phyloP scores from a whole-genome alignment of 2,113 vertebrate species.

The Eubucco bourcierii region DNA sequence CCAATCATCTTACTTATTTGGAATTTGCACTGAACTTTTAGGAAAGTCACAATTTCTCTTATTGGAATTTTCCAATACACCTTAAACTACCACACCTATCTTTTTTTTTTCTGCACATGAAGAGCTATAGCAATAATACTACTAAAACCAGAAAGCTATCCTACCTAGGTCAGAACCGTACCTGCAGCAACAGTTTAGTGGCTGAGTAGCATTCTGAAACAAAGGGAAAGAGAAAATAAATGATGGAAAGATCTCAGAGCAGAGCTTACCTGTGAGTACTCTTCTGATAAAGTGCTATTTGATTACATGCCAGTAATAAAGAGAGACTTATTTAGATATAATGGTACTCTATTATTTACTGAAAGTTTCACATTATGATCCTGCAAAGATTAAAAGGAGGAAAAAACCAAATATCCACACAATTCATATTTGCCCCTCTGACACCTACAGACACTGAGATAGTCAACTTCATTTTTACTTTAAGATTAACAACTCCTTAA shows the following conservation, averaged over 20 bases:
- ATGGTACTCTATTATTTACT: background rate
- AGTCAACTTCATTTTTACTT: background rate
- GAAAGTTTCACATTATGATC: background rate
- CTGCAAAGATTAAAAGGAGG: background rate
- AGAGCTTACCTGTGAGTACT: background rate
- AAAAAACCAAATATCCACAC: background rate
- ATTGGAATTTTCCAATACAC: too few species aligned
- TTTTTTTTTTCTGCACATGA: background rate
- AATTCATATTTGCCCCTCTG: background rate
- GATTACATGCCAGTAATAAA: background rate
- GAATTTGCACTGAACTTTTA: too few species aligned
- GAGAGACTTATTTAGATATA: background rate
- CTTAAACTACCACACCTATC: too few species aligned
- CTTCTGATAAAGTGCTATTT: background rate
- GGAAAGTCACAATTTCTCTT: too few species aligned
- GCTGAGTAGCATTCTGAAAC: background rate
- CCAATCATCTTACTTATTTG: too few species aligned
- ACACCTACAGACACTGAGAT: background rate
- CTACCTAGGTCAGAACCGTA: rapidly evolving
- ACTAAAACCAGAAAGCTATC: background rate
- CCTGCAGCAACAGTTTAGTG: background rate
- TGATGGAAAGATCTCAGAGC: background rate
- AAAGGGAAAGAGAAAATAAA: background rate
- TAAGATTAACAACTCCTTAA: background rate
- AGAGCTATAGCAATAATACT: background rate